Evolutionary conservation across 2,888 invertebrate species (phyloP).

Genomic region (Machimus atricapillus): DNA sequence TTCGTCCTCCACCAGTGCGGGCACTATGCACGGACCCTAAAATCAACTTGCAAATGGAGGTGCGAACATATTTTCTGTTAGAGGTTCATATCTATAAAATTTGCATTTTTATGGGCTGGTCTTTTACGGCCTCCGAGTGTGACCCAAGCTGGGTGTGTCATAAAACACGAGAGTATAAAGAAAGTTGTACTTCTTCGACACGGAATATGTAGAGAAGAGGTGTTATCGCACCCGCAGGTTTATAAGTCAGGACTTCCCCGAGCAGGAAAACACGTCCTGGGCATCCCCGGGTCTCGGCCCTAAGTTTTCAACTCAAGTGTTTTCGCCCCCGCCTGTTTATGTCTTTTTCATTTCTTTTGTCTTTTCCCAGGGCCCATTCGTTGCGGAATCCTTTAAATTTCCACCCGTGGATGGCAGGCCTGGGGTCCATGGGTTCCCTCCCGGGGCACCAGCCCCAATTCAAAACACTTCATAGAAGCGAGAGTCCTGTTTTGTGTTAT

Average conservation of each 20-base stretch:
- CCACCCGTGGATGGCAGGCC: neutral
- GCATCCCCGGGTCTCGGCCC: neutral
- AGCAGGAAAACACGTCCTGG: neutral
- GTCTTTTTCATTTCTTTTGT: conserved; percentile 14
- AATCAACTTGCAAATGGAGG: conserved; percentile 33
- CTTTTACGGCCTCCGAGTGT: conserved; percentile 28
- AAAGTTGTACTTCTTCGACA: conserved; percentile 10
- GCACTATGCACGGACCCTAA: neutral
- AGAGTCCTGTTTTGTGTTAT: neutral
- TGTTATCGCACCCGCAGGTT: conserved; percentile 14
- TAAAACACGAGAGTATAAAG: conserved; percentile 32
- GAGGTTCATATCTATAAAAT: conserved; percentile 41
- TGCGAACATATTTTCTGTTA: conserved; percentile 40
- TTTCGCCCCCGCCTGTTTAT: neutral
- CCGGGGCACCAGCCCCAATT: neutral
- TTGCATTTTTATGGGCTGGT: conserved; percentile 33
- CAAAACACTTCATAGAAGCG: conserved; percentile 17
- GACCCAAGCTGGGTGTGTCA: conserved; percentile 16
- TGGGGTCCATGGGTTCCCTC: neutral
- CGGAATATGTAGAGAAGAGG: neutral
- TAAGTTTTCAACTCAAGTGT: conserved; percentile 2
- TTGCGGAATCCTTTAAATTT: neutral
- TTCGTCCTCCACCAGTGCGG: neutral
- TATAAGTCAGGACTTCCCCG: conserved; percentile 7
- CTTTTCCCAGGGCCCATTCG: neutral